phyloP scores from a whole-genome alignment of 2,888 invertebrate species.

The Kuschelorhynchus macadamiae region DNA sequence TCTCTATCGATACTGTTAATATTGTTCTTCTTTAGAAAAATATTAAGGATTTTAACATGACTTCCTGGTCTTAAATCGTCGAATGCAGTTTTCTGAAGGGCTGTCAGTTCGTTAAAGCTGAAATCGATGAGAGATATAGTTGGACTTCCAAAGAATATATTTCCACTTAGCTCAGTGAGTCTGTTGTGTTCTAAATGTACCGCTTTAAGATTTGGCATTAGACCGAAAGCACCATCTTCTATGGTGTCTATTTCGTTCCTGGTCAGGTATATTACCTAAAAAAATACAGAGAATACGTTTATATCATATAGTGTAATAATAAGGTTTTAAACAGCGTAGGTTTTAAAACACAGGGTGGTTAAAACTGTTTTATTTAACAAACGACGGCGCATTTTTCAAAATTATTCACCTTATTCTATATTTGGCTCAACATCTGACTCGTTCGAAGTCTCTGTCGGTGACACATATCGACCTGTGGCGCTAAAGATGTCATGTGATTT shows the following conservation, averaged over 20 bases:
- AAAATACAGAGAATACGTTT: neutral
- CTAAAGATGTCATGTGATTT: too few relatives aligned
- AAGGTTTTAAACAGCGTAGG: too few relatives aligned
- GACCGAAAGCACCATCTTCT: constrained; percentile 55
- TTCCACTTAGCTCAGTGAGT: constrained; percentile 52
- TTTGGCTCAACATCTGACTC: too few relatives aligned
- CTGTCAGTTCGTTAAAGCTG: constrained; percentile 54
- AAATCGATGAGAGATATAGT: constrained; percentile 54
- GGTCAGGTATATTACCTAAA: constrained; percentile 56
- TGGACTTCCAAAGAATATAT: constrained; percentile 53
- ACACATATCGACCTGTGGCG: too few relatives aligned
- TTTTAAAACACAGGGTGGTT: too few relatives aligned
- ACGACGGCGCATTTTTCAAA: too few relatives aligned
- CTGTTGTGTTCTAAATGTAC: constrained; percentile 59
- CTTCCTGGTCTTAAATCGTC: constrained; percentile 47
- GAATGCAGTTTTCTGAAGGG: constrained; percentile 47
- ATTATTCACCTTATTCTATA: too few relatives aligned
- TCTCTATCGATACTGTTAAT: constrained; percentile 49
- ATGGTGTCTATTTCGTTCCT: constrained; percentile 55
- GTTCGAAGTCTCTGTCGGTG: too few relatives aligned
- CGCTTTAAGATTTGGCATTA: constrained; percentile 53
- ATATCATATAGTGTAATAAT: too few relatives aligned
- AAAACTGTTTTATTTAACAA: too few relatives aligned
- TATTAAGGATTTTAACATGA: constrained; percentile 36
- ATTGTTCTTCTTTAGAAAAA: constrained; percentile 53